phyloP scores from a whole-genome alignment of 2,113 vertebrate species.

The Pyrgilauda ruficollis region DNA sequence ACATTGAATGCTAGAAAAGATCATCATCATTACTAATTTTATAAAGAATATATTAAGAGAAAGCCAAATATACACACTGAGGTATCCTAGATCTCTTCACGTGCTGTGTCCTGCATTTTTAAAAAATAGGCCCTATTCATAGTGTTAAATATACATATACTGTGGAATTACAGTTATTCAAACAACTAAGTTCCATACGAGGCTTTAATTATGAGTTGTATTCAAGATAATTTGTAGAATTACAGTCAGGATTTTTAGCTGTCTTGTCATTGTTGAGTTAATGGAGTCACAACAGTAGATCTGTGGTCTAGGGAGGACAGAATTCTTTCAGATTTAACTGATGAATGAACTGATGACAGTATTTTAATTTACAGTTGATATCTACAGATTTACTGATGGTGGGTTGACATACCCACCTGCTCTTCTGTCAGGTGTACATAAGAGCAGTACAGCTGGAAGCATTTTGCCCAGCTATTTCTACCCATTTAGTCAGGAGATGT shows the following conservation, averaged over 20 bases:
- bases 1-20: not conserved
- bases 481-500: not conserved
- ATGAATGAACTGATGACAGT: not conserved
- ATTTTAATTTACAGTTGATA: not conserved
- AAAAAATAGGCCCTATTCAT: not conserved
- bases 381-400: not conserved
- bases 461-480: not conserved
- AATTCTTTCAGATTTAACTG: not conserved
- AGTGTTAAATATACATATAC: rapidly evolving
- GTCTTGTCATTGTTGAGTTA: not conserved
- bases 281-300: not conserved
- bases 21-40: not conserved
- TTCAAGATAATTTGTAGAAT: not conserved
- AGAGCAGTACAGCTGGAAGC: not conserved
- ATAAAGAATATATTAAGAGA: not conserved
- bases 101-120: not conserved
- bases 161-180: not conserved
- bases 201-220: not conserved
- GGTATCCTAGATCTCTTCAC: not conserved
- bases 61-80: not conserved
- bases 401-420: not conserved
- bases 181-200: not conserved
- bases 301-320: not conserved
- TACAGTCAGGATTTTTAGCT: not conserved
- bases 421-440: not conserved